A percentile compares a stretch with the other conserved stretches of the same genome.
Conservation (phyloP, 2,797 vertebrate species). For the Lepus oiostolus region DNA sequence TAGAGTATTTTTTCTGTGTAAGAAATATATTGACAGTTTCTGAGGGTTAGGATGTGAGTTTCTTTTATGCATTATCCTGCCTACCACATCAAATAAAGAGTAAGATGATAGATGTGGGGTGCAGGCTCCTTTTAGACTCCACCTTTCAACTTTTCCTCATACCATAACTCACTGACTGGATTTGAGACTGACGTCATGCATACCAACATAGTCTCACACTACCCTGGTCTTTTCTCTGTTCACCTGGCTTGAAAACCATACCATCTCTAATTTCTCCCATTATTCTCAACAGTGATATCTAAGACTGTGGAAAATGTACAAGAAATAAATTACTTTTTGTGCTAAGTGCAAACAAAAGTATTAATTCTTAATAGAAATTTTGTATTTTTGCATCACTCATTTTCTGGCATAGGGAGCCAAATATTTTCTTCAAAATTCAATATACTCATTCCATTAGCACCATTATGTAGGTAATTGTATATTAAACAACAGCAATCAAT, state of each 20-base stretch:
- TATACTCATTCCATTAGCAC: neutral
- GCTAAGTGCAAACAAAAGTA: conserved; percentile 29
- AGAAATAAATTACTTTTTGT: conserved; percentile 28
- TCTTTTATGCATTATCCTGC: neutral
- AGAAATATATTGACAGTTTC: neutral
- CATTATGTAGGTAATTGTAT: neutral
- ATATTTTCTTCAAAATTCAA: conserved; percentile 38
- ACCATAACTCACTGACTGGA: neutral
- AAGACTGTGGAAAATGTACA: neutral
- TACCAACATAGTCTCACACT: neutral
- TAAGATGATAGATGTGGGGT: neutral
- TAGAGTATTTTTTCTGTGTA: neutral
- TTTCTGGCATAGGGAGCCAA: neutral
- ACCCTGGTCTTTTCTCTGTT: neutral
- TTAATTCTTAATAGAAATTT: conserved; percentile 40
- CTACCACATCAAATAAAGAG: neutral
- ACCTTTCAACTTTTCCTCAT: neutral
- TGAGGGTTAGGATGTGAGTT: neutral
- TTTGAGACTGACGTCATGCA: neutral
- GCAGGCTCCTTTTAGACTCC: neutral
- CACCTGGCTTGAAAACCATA: conserved; percentile 10
- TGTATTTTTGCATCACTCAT: neutral
- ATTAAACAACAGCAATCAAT: neutral
- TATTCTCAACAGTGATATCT: conserved; percentile 34
- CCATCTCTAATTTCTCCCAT: neutral